Evolutionary conservation across 2,888 invertebrate species (phyloP).

Genomic region (Orthosia incerta): DNA sequence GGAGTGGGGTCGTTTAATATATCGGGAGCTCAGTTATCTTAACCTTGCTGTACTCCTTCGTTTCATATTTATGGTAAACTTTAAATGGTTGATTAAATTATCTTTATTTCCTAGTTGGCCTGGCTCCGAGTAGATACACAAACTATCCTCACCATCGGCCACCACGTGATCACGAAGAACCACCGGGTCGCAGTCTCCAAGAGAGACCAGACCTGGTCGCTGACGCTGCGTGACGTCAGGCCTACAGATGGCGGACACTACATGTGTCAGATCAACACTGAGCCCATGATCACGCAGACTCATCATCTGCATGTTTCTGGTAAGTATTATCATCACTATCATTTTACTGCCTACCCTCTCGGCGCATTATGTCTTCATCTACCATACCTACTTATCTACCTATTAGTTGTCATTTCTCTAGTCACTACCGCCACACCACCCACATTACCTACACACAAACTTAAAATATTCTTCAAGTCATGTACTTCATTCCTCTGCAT

Average conservation of each 20-base stretch:
- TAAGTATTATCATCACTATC: slow-evolving; percentile 53
- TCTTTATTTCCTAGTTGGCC: slow-evolving; percentile 92
- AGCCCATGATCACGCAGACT: slow-evolving; percentile 92
- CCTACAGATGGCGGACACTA: slow-evolving; percentile 95
- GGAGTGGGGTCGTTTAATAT: too few species aligned
- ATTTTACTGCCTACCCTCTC: too few species aligned
- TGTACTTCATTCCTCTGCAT: too few species aligned
- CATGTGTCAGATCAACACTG: slow-evolving; percentile 93
- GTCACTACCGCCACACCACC: too few species aligned
- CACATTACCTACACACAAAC: too few species aligned
- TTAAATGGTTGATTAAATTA: neutral
- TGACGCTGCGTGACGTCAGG: slow-evolving; percentile 94
- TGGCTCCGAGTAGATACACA: slow-evolving; percentile 97
- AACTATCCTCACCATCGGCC: slow-evolving; percentile 96
- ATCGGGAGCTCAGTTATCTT: too few species aligned
- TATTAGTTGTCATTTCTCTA: too few species aligned
- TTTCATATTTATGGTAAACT: too few species aligned
- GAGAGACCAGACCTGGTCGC: slow-evolving; percentile 95
- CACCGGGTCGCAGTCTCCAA: slow-evolving; percentile 95
- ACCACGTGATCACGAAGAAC: slow-evolving; percentile 96
- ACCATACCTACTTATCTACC: too few species aligned
- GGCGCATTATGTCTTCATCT: too few species aligned
- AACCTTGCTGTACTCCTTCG: too few species aligned
- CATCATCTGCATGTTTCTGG: slow-evolving; percentile 82
- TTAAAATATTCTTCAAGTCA: too few species aligned